phyloP scores from a whole-genome alignment of 2,797 vertebrate genomes.

The Epinephelus coioides region DNA sequence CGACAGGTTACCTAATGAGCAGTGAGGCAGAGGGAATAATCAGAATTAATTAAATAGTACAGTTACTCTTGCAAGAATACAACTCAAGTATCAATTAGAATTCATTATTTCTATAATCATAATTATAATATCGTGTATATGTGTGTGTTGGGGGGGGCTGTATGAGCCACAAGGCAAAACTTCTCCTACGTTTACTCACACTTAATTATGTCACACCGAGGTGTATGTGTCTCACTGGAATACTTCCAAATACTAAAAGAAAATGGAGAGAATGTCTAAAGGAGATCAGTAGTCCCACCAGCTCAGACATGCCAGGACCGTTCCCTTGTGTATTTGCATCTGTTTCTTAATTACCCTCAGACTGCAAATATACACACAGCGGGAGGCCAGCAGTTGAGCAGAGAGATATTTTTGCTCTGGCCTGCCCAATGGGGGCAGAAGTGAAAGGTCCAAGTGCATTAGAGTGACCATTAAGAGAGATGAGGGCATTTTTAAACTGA shows the following conservation, averaged over 20 bases:
- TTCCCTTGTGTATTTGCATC: slow-evolving; percentile 66
- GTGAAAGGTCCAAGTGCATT: slow-evolving; percentile 55
- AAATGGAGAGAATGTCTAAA: slow-evolving; percentile 59
- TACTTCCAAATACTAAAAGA: slow-evolving; percentile 61
- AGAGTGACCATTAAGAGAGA: slow-evolving; percentile 31
- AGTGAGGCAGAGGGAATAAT: slow-evolving; percentile 29
- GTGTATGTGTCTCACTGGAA: slow-evolving; percentile 58
- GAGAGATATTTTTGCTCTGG: slow-evolving; percentile 50
- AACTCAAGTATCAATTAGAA: slow-evolving; percentile 2
- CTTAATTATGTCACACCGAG: slow-evolving; percentile 52
- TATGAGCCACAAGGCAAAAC: slow-evolving; percentile 36
- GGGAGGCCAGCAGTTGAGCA: slow-evolving; percentile 28
- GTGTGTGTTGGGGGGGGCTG: not conserved
- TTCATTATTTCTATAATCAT: not conserved
- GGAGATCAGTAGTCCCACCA: slow-evolving; percentile 51
- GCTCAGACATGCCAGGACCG: slow-evolving; percentile 41
- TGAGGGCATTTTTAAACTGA: slow-evolving; percentile 8
- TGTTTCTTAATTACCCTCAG: slow-evolving; percentile 60
- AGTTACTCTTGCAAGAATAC: not conserved
- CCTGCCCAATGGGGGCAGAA: slow-evolving; percentile 35
- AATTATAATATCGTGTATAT: slow-evolving; percentile 2
- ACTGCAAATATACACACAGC: slow-evolving; percentile 26
- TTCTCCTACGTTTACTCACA: slow-evolving; percentile 32
- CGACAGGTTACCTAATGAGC: slow-evolving; percentile 90
- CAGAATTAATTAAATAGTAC: not conserved